Percentiles rank a stretch among this genome's conserved stretches.
phyloP scores from a whole-genome alignment of 2,113 vertebrate species.

The Dromiciops gliroides region DNA sequence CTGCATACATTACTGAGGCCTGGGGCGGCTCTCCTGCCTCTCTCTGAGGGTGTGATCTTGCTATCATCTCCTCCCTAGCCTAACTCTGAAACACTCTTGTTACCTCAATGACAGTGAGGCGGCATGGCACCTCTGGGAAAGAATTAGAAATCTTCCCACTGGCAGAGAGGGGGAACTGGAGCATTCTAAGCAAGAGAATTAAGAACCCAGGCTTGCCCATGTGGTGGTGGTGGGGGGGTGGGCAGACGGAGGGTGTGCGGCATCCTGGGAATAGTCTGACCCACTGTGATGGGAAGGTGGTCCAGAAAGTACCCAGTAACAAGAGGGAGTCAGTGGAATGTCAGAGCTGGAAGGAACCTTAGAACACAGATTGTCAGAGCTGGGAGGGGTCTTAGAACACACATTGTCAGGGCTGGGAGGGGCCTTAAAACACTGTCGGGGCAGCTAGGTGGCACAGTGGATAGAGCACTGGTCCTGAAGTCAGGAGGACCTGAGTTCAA shows the following conservation, averaged over 20 bases:
- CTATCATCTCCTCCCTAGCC: background rate
- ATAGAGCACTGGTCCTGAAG: too few species aligned
- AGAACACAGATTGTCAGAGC: background rate
- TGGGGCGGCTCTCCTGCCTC: background rate
- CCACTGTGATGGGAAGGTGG: background rate
- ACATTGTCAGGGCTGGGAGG: background rate
- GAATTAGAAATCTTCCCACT: background rate
- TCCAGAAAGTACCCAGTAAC: background rate
- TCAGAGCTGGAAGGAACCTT: background rate
- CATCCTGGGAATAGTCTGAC: background rate
- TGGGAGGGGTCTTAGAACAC: background rate
- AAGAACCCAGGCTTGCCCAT: background rate
- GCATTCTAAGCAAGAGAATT: background rate
- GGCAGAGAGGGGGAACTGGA: background rate
- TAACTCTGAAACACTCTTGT: background rate
- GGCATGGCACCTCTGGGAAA: background rate
- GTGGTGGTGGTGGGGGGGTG: too few species aligned
- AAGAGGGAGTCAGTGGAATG: background rate
- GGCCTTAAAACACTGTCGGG: background rate
- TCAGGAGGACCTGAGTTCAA: too few species aligned
- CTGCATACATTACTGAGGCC: background rate
- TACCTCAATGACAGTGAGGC: background rate
- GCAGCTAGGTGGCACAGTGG: too few species aligned
- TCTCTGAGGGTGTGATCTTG: background rate
- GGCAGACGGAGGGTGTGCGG: background rate